Conservation (phyloP, 2,113 vertebrate species). For the Triplophysa dalaica region DNA sequence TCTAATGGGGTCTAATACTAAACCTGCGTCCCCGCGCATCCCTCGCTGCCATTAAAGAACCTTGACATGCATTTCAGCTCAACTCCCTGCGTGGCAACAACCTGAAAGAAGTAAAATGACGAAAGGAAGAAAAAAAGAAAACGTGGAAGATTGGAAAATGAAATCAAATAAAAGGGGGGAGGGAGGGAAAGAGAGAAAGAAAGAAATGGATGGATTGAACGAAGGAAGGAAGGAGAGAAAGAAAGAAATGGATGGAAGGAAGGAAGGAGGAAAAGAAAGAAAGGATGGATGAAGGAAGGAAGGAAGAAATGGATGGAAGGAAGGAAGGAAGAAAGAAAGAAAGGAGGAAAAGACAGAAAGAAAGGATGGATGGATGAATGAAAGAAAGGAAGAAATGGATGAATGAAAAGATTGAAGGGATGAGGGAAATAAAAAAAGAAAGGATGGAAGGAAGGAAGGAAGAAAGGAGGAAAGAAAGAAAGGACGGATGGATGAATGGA, state of each 20-base stretch:
- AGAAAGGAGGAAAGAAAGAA: neutral
- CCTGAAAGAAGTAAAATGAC: neutral
- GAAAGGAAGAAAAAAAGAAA: neutral
- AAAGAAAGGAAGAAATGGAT: neutral
- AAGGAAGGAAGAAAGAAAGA: neutral
- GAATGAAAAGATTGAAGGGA: too few species aligned
- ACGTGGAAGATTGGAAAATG: neutral
- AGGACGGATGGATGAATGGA: neutral
- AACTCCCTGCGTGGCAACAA: neutral
- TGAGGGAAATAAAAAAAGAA: too few species aligned
- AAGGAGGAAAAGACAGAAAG: neutral
- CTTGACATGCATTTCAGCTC: conserved; percentile 48
- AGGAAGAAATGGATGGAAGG: rapidly evolving
- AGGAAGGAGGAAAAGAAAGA: neutral
- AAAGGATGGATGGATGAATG: neutral
- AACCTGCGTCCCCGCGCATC: neutral
- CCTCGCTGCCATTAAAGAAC: neutral
- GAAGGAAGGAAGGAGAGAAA: neutral
- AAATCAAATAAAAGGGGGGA: neutral
- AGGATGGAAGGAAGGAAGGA: neutral
- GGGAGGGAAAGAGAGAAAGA: neutral
- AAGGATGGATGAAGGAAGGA: neutral
- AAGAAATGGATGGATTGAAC: neutral
- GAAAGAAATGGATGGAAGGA: neutral
- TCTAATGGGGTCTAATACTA: conserved; percentile 51